Base-by-base conservation (phyloP, 2,797 vertebrate genomes). In the Pyrocephalus nanus region DNA sequence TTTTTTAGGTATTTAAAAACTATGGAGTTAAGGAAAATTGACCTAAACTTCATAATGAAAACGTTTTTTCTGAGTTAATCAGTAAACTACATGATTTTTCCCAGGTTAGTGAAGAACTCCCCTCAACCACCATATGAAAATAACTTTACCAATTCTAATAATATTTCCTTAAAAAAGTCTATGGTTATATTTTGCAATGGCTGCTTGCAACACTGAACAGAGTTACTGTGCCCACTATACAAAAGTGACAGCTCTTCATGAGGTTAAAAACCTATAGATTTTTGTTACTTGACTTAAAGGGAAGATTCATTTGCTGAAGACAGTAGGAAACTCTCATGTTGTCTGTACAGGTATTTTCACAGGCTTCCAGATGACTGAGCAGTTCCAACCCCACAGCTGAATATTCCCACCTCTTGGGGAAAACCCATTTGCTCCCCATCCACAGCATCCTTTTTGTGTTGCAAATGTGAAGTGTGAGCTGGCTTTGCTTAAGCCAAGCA, bases 401-500 rank as follows among this genome's bases (percentile, higher is more conserved):
- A 43, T 47, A 65, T 88, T 90, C 54, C 42, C 66, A 75, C 16
- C 38, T 36, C 20, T 75, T 72, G 47, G 72, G 6, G 4, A 73
- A 64, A 69, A 66, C 16, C 36, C 40, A 14, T 58, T 71, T 4
- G 2, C 53, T 67, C 53, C 50, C 32, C 66, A 22, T 80, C 76
- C 55, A 16, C 3, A 4, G 57, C 16, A 38, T 72, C 72, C 69
- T 80, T 71, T 74, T 73, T 50, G 64, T 73, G 78, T 54, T 72
- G 70, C 65, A 84, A 72, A 88, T 58, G 38, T 18, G 67, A 83
- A 85, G 30, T 22, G 40, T 50, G 69, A 88, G 65, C 29, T 91
- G 60, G 89, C 80, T 94, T 91, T 81, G 66, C 91, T 84, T 50
- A 85, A 94, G 57, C 71, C 71, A 76, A 78, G 55, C 36, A 10